A percentile compares a stretch with the other conserved stretches of the same genome.
Conservation (phyloP, 2,113 vertebrate genomes). For the Hippocampus abdominalis region DNA sequence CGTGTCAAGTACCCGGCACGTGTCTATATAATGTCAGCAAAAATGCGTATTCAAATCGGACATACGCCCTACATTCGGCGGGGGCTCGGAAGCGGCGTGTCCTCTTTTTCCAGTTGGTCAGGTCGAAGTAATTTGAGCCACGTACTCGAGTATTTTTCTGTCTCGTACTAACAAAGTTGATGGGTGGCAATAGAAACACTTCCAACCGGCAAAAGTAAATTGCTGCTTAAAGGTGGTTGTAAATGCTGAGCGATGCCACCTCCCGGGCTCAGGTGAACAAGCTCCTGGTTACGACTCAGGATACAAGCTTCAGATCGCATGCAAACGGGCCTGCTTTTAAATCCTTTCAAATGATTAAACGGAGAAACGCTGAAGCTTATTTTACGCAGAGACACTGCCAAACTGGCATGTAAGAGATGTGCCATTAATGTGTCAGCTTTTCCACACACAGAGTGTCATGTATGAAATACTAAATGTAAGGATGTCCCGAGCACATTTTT, state of each 20-base stretch:
- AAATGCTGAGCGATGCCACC: background rate
- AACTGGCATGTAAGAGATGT: too few species aligned
- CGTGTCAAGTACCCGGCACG: background rate
- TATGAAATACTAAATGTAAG: too few species aligned
- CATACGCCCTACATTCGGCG: background rate
- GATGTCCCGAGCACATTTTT: too few species aligned
- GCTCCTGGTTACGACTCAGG: background rate
- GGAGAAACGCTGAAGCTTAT: too few species aligned
- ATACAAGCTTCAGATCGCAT: too few species aligned
- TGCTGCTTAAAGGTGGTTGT: background rate
- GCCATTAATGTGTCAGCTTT: too few species aligned
- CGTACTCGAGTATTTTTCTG: background rate
- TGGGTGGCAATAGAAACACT: background rate
- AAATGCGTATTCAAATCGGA: background rate
- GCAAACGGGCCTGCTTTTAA: too few species aligned
- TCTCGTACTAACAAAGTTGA: background rate
- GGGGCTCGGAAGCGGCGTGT: background rate
- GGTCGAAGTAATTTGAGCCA: background rate
- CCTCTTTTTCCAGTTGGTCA: background rate
- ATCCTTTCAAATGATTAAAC: too few species aligned
- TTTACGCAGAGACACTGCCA: too few species aligned
- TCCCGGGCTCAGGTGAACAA: background rate
- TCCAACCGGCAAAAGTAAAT: background rate
- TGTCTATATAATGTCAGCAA: rapidly evolving
- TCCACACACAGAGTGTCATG: too few species aligned